Percentiles rank a stretch among this genome's conserved stretches.
Evolutionary conservation across 2,113 vertebrate genomes (phyloP).

Genomic region (Cranoglanis bouderius): DNA sequence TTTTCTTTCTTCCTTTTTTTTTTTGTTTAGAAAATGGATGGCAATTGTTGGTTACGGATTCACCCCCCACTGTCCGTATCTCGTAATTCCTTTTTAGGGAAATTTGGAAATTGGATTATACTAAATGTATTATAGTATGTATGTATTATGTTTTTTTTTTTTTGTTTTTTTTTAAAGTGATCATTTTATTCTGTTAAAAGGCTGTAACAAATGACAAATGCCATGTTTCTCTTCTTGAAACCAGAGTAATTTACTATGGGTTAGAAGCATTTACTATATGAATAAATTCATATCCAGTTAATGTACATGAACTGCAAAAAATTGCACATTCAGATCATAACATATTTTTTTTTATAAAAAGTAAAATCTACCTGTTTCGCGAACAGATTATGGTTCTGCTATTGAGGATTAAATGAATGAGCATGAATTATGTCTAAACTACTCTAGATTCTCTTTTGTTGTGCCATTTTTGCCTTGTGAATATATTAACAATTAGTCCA

Average conservation of each 20-base stretch:
- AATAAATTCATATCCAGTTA: background rate
- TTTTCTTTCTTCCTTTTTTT: conserved; percentile 52
- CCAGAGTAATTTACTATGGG: background rate
- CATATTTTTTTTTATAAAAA: background rate
- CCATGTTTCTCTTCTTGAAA: background rate
- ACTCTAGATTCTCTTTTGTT: conserved; percentile 69
- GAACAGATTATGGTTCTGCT: background rate
- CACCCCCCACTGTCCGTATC: conserved; percentile 56
- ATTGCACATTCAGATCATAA: background rate
- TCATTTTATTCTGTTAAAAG: conserved; percentile 42
- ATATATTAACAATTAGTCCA: conserved; percentile 93
- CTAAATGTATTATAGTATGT: conserved; percentile 54
- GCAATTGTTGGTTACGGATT: conserved; percentile 69
- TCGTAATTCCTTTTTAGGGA: conserved; percentile 55
- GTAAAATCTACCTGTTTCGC: background rate
- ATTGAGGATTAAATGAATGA: background rate
- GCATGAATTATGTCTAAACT: conserved; percentile 67
- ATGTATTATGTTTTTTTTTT: too few species aligned
- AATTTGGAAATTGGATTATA: conserved; percentile 55
- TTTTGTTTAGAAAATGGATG: conserved; percentile 73
- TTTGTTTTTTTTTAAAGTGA: background rate
- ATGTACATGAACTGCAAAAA: background rate
- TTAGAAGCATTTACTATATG: background rate
- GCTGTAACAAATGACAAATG: conserved; percentile 34
- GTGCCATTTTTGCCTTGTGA: conserved; percentile 67